Evolutionary conservation across 1,140 invertebrate genomes (phyloP).

Genomic region (Euborellia annulipes): DNA sequence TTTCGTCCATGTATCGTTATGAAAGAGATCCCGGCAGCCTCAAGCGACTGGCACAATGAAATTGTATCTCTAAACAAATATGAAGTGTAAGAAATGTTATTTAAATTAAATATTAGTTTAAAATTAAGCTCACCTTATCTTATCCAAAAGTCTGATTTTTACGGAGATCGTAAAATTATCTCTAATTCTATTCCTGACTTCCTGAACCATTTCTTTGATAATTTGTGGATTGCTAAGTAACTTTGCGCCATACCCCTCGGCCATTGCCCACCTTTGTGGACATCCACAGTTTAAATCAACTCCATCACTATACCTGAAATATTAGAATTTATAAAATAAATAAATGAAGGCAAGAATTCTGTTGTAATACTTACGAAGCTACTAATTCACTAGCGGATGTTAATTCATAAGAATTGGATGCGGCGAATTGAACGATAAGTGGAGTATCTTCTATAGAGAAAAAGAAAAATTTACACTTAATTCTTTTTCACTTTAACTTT

Average conservation of each 20-base stretch:
- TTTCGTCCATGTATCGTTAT: constrained; percentile 83
- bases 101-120: background rate
- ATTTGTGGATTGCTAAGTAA: constrained; percentile 69
- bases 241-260: constrained; percentile 77
- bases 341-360: background rate
- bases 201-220: constrained; percentile 62
- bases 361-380: constrained; percentile 49
- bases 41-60: constrained; percentile 58
- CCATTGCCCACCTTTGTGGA: constrained; percentile 87
- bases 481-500: no score
- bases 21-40: constrained; percentile 73
- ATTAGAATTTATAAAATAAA: constrained; percentile 11
- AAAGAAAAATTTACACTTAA: constrained; percentile 6
- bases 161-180: constrained; percentile 73
- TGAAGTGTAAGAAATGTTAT: no score
- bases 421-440: constrained; percentile 87
- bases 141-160: constrained; percentile 68
- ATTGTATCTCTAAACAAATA: constrained; percentile 37
- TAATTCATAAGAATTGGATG: constrained; percentile 70
- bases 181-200: constrained; percentile 51
- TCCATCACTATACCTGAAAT: constrained; percentile 60
- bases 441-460: constrained; percentile 50
- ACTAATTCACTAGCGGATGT: constrained; percentile 68
- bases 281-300: constrained; percentile 95
- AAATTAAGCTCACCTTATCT: constrained; percentile 24